Percentiles rank a stretch among this genome's conserved stretches.
Evolutionary conservation across 2,113 vertebrate genomes (phyloP).

Genomic region (Circaetus cinerascens): DNA sequence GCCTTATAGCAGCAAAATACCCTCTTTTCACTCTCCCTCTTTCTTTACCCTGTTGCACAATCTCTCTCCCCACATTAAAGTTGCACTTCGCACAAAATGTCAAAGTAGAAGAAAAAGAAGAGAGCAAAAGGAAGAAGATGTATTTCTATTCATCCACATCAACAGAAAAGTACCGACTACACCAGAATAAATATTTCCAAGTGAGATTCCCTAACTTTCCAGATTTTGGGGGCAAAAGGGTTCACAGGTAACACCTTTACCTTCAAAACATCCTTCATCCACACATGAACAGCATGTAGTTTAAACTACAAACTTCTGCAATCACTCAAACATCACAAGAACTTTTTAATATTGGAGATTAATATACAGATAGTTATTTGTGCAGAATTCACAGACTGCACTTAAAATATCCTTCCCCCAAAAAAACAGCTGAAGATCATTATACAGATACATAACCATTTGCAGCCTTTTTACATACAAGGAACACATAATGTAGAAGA

Average conservation of each 20-base stretch:
- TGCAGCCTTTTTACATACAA: not conserved
- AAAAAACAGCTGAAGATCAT: not conserved
- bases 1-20: not conserved
- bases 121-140: not conserved
- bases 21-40: not conserved
- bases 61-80: not conserved
- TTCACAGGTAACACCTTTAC: not conserved
- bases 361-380: not conserved
- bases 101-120: not conserved
- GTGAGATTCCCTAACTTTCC: not conserved
- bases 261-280: not conserved
- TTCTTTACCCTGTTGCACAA: not conserved
- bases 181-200: not conserved
- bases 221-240: not conserved
- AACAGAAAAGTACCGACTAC: not conserved
- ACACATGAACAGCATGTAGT: not conserved
- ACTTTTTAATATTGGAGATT: not conserved
- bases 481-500: not conserved
- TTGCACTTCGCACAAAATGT: not conserved
- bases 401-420: not conserved
- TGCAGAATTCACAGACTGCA: not conserved
- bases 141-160: not conserved
- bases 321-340: not conserved
- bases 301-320: not conserved
- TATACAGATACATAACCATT: not conserved